phyloP scores from a whole-genome alignment of 2,113 vertebrate species.

The Mustelus asterias region DNA sequence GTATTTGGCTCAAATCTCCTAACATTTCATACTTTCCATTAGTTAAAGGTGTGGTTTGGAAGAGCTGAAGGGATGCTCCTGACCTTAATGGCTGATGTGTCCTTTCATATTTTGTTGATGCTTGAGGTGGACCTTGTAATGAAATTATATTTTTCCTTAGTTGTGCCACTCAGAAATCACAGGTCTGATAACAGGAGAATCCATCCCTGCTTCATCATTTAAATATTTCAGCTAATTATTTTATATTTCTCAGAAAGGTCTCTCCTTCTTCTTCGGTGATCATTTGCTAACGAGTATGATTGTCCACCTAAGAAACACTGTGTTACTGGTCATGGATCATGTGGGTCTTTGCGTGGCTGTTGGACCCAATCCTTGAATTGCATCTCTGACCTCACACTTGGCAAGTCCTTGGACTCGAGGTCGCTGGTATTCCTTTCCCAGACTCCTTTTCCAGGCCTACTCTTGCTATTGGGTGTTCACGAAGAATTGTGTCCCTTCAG shows the following conservation, averaged over 20 bases:
- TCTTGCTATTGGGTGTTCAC: too few species aligned
- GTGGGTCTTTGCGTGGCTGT: too few species aligned
- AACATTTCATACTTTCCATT: not conserved
- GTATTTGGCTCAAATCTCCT: not conserved
- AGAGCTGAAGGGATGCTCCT: not conserved
- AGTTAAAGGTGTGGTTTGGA: not conserved
- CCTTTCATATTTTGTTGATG: not conserved
- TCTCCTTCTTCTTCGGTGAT: too few species aligned
- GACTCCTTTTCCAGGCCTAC: too few species aligned
- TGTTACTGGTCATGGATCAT: too few species aligned
- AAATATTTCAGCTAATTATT: not conserved
- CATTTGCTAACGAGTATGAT: too few species aligned
- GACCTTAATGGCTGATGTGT: not conserved
- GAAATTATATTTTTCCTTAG: not conserved
- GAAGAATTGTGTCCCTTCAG: too few species aligned
- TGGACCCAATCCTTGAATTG: too few species aligned
- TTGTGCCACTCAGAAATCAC: not conserved
- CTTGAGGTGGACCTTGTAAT: not conserved
- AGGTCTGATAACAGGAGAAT: not conserved
- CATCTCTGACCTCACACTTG: too few species aligned
- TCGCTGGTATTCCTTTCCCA: too few species aligned
- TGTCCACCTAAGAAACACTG: too few species aligned
- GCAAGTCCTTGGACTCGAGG: too few species aligned
- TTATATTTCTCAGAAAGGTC: not conserved
- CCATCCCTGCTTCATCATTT: not conserved